These are phyloP conservation scores for Hippoglossus stenolepis DNA, from an alignment of 2,113 vertebrate species.

Conservation along the genomic window DNA sequence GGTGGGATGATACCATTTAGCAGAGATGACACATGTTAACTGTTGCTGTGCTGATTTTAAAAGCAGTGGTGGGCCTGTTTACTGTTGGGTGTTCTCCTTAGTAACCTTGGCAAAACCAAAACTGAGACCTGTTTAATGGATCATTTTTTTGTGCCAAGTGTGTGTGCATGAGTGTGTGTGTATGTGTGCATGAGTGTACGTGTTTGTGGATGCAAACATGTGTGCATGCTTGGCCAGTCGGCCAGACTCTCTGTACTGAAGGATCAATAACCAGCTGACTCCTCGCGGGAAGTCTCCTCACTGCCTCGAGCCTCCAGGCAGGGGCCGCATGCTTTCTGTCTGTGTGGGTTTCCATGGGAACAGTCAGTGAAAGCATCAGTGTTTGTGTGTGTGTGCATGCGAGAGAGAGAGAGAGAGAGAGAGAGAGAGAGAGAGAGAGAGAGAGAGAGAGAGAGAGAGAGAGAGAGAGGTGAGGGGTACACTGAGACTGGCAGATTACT, in stretches of 20 bases:
- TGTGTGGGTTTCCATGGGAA: constrained; percentile 80
- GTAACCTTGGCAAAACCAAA: constrained; percentile 2
- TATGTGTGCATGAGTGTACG: constrained; percentile 1
- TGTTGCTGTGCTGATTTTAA: background rate
- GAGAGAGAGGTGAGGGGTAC: no score
- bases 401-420: background rate
- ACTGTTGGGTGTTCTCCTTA: background rate
- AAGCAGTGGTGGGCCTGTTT: background rate
- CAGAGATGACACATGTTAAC: background rate
- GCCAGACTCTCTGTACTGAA: constrained; percentile 44
- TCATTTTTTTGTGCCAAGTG: background rate
- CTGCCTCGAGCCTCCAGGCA: constrained; percentile 63
- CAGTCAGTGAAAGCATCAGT: constrained; percentile 42
- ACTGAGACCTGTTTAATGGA: background rate
- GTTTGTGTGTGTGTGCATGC: constrained; percentile 2
- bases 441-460: constrained; percentile 6
- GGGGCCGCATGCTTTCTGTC: constrained; percentile 66
- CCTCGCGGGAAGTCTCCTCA: constrained; percentile 63
- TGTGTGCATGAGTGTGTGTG: constrained; percentile 4
- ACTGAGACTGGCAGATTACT: constrained; percentile 45
- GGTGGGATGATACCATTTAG: background rate
- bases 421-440: constrained; percentile 5
- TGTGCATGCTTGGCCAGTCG: constrained; percentile 16
- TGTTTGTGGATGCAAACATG: background rate
- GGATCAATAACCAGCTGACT: constrained; percentile 78